Percentiles rank a stretch among this genome's conserved stretches.
Conservation (phyloP, 1,140 invertebrate species). For the Polypedilum pembai region DNA sequence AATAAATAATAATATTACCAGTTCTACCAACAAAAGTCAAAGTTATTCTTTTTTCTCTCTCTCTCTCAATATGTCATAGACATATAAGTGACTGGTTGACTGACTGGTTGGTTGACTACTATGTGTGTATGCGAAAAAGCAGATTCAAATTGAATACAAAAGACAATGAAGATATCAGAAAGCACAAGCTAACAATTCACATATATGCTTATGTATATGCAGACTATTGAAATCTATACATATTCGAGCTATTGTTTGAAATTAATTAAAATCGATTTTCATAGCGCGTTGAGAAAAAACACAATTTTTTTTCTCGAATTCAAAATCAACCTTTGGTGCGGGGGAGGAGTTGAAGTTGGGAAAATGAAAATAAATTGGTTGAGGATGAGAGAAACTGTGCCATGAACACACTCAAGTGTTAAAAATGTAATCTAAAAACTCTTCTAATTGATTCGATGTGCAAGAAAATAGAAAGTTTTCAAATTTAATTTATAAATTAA, state of each 20-base stretch:
- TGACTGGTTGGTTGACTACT: not conserved
- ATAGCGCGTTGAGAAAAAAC: not conserved
- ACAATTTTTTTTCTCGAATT: not conserved
- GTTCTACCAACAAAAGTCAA: slow-evolving; percentile 11
- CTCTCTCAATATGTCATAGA: not conserved
- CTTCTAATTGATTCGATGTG: not conserved
- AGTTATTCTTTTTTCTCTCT: not conserved
- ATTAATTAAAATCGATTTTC: slow-evolving; percentile 28
- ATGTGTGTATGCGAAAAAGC: not conserved
- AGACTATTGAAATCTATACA: not conserved
- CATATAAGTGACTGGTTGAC: not conserved
- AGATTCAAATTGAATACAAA: slow-evolving; percentile 1
- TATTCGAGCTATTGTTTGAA: slow-evolving; percentile 11
- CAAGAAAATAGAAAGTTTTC: not conserved
- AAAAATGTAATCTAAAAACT: slow-evolving; percentile 16
- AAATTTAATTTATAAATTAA: not conserved
- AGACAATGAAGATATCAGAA: not conserved
- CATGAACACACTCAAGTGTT: not conserved
- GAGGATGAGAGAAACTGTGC: not conserved
- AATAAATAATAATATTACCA: slow-evolving; percentile 17
- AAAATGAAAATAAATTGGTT: too few species aligned
- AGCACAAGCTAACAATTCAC: not conserved
- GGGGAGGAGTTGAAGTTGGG: not conserved
- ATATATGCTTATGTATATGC: not conserved
- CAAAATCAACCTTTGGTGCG: not conserved